Evolutionary conservation across 2,888 invertebrate species (phyloP).

Genomic region (Synergus laeviventris): DNA sequence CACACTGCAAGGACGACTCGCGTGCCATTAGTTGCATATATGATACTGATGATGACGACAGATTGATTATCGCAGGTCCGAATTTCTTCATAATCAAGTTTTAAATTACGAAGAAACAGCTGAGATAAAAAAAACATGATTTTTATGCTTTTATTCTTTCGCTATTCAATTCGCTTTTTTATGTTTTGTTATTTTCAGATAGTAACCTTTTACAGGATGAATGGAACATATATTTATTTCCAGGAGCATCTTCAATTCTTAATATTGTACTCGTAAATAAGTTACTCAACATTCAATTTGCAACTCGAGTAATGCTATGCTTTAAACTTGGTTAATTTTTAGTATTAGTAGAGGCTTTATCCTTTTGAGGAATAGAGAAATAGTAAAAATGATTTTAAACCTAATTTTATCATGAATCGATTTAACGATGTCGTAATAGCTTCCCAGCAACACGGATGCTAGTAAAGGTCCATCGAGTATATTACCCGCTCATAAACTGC

Average conservation of each 20-base stretch:
- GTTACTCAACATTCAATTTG: not conserved
- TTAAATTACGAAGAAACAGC: too few species aligned
- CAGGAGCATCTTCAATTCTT: not conserved
- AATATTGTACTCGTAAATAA: not conserved
- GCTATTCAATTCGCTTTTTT: too few species aligned
- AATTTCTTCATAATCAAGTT: conserved; percentile 1
- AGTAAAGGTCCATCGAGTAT: conserved; percentile 68
- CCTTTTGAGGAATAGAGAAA: conserved; percentile 43
- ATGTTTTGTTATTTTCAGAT: not conserved
- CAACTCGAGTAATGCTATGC: not conserved
- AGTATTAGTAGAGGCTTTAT: not conserved
- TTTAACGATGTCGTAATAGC: conserved; percentile 70
- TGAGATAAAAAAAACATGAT: too few species aligned
- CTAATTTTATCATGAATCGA: conserved; percentile 41
- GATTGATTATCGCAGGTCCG: conserved; percentile 5
- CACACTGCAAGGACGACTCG: conserved; percentile 62
- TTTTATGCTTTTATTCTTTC: too few species aligned
- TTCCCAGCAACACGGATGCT: conserved; percentile 65
- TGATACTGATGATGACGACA: not conserved
- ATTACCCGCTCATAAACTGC: conserved; percentile 67
- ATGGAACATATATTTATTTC: not conserved
- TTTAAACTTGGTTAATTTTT: not conserved
- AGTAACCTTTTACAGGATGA: not conserved
- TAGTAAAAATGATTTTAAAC: conserved; percentile 44
- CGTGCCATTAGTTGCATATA: conserved; percentile 56